phyloP scores from a whole-genome alignment of 2,113 vertebrate species.

The Motacilla alba region DNA sequence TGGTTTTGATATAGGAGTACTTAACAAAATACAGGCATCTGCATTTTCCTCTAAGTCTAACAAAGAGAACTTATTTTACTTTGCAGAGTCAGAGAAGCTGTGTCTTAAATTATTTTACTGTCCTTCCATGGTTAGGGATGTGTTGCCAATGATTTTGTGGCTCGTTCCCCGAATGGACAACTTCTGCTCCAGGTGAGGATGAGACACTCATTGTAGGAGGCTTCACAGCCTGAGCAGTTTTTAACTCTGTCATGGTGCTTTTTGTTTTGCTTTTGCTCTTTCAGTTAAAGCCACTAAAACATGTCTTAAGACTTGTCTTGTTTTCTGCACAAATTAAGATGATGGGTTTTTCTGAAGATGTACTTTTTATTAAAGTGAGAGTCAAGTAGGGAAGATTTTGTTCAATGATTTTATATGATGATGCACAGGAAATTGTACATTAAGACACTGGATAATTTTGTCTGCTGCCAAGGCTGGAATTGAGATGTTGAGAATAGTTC shows the following conservation, averaged over 20 bases:
- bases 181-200: not conserved
- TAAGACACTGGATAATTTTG: not conserved
- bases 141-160: not conserved
- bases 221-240: not conserved
- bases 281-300: not conserved
- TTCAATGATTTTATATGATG: not conserved
- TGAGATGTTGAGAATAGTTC: conserved; percentile 10
- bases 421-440: not conserved
- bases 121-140: not conserved
- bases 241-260: not conserved
- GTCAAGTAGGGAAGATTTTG: not conserved
- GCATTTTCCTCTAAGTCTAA: not conserved
- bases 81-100: not conserved
- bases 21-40: not conserved
- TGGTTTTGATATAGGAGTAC: not conserved
- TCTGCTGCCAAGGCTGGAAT: not conserved
- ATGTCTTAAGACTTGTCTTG: not conserved
- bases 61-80: not conserved
- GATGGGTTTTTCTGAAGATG: not conserved
- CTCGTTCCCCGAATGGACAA: not conserved
- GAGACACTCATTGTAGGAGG: not conserved
- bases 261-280: not conserved
- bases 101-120: not conserved
- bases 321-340: not conserved
- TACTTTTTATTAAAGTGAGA: not conserved